These are phyloP conservation scores for Pilophorus perplexus DNA, from an alignment of 2,888 invertebrate genomes.

Conservation along the genomic window DNA sequence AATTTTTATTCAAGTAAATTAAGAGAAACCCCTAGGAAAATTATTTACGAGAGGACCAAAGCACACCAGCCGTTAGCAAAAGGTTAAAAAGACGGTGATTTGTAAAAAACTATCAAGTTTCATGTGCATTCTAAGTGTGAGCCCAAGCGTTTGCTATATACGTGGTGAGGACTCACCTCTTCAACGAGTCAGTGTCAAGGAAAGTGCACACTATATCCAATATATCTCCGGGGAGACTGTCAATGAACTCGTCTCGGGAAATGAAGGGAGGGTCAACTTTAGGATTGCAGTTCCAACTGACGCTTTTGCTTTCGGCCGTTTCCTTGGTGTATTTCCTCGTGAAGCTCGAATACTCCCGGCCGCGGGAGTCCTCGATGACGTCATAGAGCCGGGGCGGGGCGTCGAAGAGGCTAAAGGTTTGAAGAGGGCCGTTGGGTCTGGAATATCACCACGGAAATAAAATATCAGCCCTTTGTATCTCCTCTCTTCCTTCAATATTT, in stretches of 20 bases:
- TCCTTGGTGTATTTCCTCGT: slow-evolving; percentile 20
- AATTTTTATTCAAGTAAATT: no score
- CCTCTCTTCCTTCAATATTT: neutral
- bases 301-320: neutral
- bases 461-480: slow-evolving; percentile 14
- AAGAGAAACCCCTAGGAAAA: no score
- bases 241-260: slow-evolving; percentile 45
- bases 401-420: slow-evolving; percentile 21
- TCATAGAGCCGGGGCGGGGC: slow-evolving; percentile 1
- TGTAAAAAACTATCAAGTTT: no score
- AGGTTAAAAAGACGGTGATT: no score
- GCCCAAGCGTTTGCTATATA: neutral
- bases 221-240: slow-evolving; percentile 45
- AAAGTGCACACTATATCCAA: slow-evolving; percentile 42
- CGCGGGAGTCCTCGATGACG: slow-evolving; percentile 14
- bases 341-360: slow-evolving; percentile 30
- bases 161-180: slow-evolving; percentile 39
- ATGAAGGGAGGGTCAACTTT: slow-evolving; percentile 26
- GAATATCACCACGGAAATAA: slow-evolving; percentile 24
- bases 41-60: no score
- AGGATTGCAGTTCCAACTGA: slow-evolving; percentile 22
- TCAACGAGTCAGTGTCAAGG: slow-evolving; percentile 29
- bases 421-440: slow-evolving; percentile 28
- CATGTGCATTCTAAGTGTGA: no score
- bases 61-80: no score